Base-by-base conservation (phyloP, 1,140 invertebrate genomes). In the Panagrolaimus sp. region DNA sequence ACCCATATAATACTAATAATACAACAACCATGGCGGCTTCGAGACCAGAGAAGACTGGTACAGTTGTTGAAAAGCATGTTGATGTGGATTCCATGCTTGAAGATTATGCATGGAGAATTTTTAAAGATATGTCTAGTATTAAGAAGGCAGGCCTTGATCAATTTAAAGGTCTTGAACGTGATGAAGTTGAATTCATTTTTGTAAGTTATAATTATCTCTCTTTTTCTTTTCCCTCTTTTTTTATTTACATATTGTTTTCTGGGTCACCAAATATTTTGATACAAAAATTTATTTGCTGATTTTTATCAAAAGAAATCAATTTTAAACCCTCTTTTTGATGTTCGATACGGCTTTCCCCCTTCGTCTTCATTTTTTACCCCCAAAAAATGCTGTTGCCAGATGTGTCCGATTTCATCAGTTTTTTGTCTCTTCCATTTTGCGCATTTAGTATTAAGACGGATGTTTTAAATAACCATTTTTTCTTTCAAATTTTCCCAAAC, bases 1-100 rank as follows among this genome's bases (percentile, higher is more conserved):
- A n/a, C 14, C 52, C 52, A 21, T 58, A 58, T 28, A 58, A 58
- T n/a, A 58, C 28, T 10, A 12, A 21, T 26, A 21, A 21, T 12
- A 26, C 52, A 24, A n/a, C n/a, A 21, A 58, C 52, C 52, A 58
- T 58, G 52, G 14, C 52, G 28, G 21, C 52, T 12, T 58, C 52
- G 17, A 21, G 10, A 21, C 52, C 52, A 21, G 21, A 21, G 2
- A 26, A 21, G 52, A 21, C 52, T 58, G 52, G 52, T 43, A 52
- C 74, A 24, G 75, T 24, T 62, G 63, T 63, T 43, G 73, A 70
- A n/a, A 64, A 82, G 38, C 78, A 85, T 66, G 71, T 84, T 10
- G 85, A 85, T 70, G 73, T 86, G 0, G 84, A 86, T 71, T 74
- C 81, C n/a, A 68, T 84, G 17, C 75, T 86, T 1, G 82, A 84